Evolutionary conservation across 2,888 invertebrate genomes (phyloP).

Genomic region (Prostheceraeus crozeri): DNA sequence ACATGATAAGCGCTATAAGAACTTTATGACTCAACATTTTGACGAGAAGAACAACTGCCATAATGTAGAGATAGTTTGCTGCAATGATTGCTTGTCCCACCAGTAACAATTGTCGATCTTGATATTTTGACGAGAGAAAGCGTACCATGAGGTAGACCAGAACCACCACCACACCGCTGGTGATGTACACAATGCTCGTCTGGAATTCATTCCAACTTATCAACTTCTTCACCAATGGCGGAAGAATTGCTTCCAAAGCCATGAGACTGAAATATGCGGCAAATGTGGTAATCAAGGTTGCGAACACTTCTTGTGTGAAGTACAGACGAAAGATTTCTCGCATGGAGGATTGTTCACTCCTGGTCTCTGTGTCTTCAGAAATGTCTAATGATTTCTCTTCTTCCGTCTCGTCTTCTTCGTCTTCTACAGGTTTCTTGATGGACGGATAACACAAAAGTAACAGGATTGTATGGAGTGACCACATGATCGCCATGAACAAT

Average conservation of each 20-base stretch:
- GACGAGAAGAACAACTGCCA: slow-evolving; percentile 20
- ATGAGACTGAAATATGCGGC: slow-evolving; percentile 32
- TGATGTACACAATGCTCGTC: slow-evolving; percentile 35
- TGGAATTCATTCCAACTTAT: slow-evolving; percentile 35
- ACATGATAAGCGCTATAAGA: slow-evolving; percentile 31
- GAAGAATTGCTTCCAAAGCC: slow-evolving; percentile 33
- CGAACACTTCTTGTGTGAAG: slow-evolving; percentile 11
- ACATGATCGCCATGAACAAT: slow-evolving; percentile 34
- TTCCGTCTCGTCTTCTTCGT: no score
- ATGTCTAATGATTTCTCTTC: no score
- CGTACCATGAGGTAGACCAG: slow-evolving; percentile 31
- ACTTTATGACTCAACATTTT: slow-evolving; percentile 24
- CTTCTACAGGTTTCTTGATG: slow-evolving; percentile 14
- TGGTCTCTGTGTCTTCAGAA: no score
- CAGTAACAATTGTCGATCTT: slow-evolving; percentile 22
- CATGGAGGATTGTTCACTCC: no score
- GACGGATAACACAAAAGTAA: slow-evolving; percentile 29
- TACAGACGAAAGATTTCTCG: no score
- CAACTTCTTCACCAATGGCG: slow-evolving; percentile 26
- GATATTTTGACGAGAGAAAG: slow-evolving; percentile 23
- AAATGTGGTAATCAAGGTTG: slow-evolving; percentile 24
- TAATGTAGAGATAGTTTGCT: slow-evolving; percentile 24
- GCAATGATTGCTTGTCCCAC: slow-evolving; percentile 5
- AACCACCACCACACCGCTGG: slow-evolving; percentile 33
- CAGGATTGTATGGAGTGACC: slow-evolving; percentile 36